Conservation (phyloP, 2,797 vertebrate species). For the Phyllotis vaccarum region DNA sequence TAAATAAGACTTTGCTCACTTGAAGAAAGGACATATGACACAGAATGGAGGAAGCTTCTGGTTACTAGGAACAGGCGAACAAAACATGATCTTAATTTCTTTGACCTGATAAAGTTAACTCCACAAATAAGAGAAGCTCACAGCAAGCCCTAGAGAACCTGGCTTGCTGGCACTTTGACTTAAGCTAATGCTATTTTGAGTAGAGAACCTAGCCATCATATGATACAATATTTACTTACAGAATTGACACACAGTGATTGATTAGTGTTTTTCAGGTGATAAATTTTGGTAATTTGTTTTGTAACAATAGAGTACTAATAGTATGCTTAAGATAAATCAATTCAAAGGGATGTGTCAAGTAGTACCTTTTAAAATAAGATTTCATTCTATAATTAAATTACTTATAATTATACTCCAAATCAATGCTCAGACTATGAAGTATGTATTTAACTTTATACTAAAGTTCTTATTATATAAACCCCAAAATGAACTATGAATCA, state of each 20-base stretch:
- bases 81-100: background rate
- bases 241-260: background rate
- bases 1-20: background rate
- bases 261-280: background rate
- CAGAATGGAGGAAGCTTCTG: background rate
- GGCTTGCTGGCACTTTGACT: background rate
- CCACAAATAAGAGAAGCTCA: background rate
- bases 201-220: background rate
- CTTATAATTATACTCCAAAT: background rate
- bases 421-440: background rate
- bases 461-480: background rate
- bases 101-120: background rate
- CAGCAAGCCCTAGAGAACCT: background rate
- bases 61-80: background rate
- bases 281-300: background rate
- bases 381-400: conserved; percentile 8
- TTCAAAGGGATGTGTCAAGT: background rate
- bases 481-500: background rate
- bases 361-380: background rate
- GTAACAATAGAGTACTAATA: background rate
- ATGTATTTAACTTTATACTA: background rate
- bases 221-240: background rate
- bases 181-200: background rate
- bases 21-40: background rate
- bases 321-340: background rate